Percentiles rank a stretch among this genome's conserved stretches.
These are phyloP conservation scores for Gortyna flavago DNA, from an alignment of 2,888 invertebrate species.

Conservation along the genomic window DNA sequence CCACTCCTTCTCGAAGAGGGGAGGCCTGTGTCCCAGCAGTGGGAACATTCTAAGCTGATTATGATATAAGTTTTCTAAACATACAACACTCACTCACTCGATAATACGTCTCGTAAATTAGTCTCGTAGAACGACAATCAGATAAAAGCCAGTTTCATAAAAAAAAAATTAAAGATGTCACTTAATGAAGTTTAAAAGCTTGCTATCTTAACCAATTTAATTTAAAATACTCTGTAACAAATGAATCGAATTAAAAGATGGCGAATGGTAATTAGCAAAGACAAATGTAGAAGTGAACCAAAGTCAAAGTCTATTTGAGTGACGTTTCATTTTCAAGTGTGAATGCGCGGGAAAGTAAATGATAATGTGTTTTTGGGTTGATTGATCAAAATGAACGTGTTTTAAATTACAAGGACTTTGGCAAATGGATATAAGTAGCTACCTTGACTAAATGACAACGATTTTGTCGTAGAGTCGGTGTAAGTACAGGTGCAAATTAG, in stretches of 20 bases:
- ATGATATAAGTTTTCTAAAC: not conserved
- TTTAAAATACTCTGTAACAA: constrained; percentile 11
- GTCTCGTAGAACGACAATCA: too few species aligned
- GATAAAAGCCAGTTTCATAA: too few species aligned
- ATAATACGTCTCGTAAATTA: too few species aligned
- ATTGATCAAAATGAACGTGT: constrained; percentile 19
- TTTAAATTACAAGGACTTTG: constrained; percentile 27
- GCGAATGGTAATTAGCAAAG: constrained; percentile 38
- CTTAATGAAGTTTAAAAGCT: not conserved
- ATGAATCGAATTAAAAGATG: constrained; percentile 39
- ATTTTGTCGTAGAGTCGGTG: constrained; percentile 15
- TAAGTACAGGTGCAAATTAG: constrained; percentile 32
- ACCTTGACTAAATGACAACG: constrained; percentile 18
- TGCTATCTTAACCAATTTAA: constrained; percentile 1
- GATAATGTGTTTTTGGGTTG: constrained; percentile 7
- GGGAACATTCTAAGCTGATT: too few species aligned
- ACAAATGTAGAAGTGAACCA: constrained; percentile 31
- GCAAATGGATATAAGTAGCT: constrained; percentile 4
- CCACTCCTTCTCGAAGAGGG: too few species aligned
- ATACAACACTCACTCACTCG: not conserved
- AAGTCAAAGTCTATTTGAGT: constrained; percentile 45
- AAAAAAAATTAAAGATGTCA: not conserved
- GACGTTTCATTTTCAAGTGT: constrained; percentile 32
- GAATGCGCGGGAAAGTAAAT: constrained; percentile 44
- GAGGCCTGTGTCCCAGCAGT: too few species aligned